phyloP scores from a whole-genome alignment of 2,113 vertebrate genomes.

The Todiramphus chloris region DNA sequence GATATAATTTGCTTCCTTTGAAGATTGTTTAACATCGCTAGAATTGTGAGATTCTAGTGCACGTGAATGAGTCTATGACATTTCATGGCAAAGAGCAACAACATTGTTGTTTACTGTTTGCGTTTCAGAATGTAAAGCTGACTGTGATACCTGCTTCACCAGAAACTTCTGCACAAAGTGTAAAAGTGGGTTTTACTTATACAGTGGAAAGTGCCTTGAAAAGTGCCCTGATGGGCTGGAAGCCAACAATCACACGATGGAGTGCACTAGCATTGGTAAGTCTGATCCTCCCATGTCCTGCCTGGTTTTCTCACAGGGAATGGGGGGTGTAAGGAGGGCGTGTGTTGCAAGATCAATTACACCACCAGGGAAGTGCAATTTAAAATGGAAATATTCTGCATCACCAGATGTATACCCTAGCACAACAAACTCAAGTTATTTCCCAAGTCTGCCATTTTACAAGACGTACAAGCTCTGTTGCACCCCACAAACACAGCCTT shows the following conservation, averaged over 20 bases:
- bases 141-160: slow-evolving; percentile 99
- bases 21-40: neutral
- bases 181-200: slow-evolving; percentile 93
- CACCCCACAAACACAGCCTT: neutral
- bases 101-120: slow-evolving; percentile 32
- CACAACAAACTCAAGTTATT: neutral
- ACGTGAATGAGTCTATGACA: neutral
- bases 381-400: neutral
- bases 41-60: neutral
- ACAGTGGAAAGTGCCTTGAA: slow-evolving; percentile 95
- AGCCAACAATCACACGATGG: slow-evolving; percentile 89
- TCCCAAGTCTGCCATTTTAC: neutral
- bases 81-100: neutral
- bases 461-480: neutral
- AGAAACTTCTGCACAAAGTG: slow-evolving; percentile 99
- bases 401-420: neutral
- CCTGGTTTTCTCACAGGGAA: neutral
- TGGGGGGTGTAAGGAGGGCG: neutral
- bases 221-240: slow-evolving; percentile 91
- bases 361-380: neutral
- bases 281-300: neutral
- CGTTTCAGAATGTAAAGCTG: slow-evolving; percentile 94
- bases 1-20: neutral
- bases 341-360: neutral
- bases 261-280: slow-evolving; percentile 90